phyloP scores from a whole-genome alignment of 2,888 invertebrate species.

The Cybosia mesomella region DNA sequence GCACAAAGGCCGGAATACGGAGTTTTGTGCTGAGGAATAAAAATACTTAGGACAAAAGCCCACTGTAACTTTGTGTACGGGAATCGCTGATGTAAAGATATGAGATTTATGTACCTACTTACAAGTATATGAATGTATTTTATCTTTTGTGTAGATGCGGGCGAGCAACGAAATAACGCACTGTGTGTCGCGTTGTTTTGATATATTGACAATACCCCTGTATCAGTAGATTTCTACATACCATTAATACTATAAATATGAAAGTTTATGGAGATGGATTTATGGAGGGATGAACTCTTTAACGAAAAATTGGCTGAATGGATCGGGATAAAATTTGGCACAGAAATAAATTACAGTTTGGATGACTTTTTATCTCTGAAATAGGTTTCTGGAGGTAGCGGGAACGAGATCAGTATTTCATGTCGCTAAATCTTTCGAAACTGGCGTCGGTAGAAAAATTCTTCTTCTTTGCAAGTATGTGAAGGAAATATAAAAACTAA shows the following conservation, averaged over 20 bases:
- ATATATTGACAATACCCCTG: background rate
- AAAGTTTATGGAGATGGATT: background rate
- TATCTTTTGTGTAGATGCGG: background rate
- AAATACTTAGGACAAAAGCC: conserved; percentile 42
- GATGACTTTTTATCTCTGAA: background rate
- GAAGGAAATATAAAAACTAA: no score
- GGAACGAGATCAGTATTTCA: no score
- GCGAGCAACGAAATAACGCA: background rate
- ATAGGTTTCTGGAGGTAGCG: background rate
- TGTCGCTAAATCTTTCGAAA: no score
- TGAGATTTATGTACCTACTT: conserved; percentile 19
- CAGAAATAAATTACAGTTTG: background rate
- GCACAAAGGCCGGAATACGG: conserved; percentile 44
- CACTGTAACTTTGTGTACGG: conserved; percentile 17
- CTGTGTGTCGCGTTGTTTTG: background rate
- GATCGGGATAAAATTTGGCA: background rate
- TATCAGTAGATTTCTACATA: background rate
- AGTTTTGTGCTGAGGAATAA: conserved; percentile 37
- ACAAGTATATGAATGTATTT: conserved; percentile 1
- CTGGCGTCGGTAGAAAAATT: no score
- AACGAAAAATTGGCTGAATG: background rate
- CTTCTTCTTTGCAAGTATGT: no score
- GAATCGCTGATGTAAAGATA: conserved; percentile 19
- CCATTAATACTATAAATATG: background rate
- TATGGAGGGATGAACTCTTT: no score